phyloP scores from a whole-genome alignment of 2,888 invertebrate species.

The Perithous albicinctus region DNA sequence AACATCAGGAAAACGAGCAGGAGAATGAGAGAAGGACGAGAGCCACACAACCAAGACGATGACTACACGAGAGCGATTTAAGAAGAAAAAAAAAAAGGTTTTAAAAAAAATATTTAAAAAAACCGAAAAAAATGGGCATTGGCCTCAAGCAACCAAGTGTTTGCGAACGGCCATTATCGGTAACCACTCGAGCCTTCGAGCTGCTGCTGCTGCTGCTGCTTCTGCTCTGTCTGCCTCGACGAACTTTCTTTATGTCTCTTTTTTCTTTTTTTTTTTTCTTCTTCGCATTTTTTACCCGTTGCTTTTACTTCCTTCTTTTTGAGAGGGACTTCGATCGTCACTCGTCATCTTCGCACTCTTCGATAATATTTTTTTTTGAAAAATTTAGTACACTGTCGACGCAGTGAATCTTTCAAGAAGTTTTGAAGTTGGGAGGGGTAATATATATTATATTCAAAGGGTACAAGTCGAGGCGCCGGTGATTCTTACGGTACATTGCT shows the following conservation, averaged over 20 bases:
- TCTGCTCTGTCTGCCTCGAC: conserved; percentile 44
- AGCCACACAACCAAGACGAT: conserved; percentile 29
- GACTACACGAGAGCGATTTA: conserved; percentile 41
- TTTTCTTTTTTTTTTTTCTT: conserved; percentile 16
- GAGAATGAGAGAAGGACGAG: conserved; percentile 19
- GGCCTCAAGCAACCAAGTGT: conserved; percentile 49
- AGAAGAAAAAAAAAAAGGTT: conserved; percentile 15
- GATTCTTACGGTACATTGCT: conserved; percentile 64
- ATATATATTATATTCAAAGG: conserved; percentile 12
- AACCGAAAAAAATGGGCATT: conserved; percentile 5
- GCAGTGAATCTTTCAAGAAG: background rate
- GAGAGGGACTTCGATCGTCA: conserved; percentile 11
- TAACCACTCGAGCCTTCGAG: conserved; percentile 37
- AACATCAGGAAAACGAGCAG: conserved; percentile 28
- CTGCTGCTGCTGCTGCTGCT: conserved; percentile 7
- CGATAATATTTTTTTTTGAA: conserved; percentile 7
- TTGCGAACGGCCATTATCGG: conserved; percentile 58
- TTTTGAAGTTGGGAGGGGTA: background rate
- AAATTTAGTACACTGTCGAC: conserved; percentile 2
- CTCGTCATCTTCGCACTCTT: conserved; percentile 34
- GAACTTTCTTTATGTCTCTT: conserved; percentile 42
- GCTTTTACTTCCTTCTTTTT: conserved; percentile 8
- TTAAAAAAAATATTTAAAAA: background rate
- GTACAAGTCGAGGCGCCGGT: conserved; percentile 51
- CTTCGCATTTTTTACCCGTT: conserved; percentile 27